These are phyloP conservation scores for Sebastes melanostomus DNA, from an alignment of 2,797 vertebrate species.

Conservation along the genomic window DNA sequence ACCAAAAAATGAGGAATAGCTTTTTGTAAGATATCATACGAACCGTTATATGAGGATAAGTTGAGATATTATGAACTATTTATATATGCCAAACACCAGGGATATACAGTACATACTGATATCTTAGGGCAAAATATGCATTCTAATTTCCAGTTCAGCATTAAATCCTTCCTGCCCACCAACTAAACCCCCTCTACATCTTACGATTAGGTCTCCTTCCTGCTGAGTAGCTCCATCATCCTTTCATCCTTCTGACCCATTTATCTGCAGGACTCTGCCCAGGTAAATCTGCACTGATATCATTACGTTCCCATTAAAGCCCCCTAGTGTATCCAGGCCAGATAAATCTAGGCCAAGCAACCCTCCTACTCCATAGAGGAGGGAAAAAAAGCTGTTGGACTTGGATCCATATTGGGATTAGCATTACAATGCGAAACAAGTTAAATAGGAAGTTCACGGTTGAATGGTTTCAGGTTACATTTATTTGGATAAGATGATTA, in stretches of 20 bases:
- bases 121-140: not conserved
- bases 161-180: not conserved
- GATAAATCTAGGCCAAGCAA: conserved; percentile 76
- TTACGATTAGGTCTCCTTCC: conserved; percentile 12
- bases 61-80: not conserved
- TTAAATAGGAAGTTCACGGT: conserved; percentile 30
- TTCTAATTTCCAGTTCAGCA: not conserved
- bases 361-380: conserved; percentile 48
- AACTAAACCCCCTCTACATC: not conserved
- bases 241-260: conserved; percentile 68
- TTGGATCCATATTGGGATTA: conserved; percentile 8
- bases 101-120: not conserved
- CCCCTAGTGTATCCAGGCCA: conserved; percentile 68
- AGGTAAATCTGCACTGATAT: conserved; percentile 78
- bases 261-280: conserved; percentile 67
- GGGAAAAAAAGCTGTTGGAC: conserved; percentile 30
- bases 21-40: no score
- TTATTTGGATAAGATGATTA: conserved; percentile 21
- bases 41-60: no score
- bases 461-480: conserved; percentile 25
- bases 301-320: conserved; percentile 76
- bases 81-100: not conserved
- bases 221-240: conserved; percentile 62
- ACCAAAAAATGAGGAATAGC: no score
- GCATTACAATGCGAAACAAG: conserved; percentile 46